Base-by-base conservation (phyloP, 2,888 invertebrate genomes). In the Xanthorhoe designata region DNA sequence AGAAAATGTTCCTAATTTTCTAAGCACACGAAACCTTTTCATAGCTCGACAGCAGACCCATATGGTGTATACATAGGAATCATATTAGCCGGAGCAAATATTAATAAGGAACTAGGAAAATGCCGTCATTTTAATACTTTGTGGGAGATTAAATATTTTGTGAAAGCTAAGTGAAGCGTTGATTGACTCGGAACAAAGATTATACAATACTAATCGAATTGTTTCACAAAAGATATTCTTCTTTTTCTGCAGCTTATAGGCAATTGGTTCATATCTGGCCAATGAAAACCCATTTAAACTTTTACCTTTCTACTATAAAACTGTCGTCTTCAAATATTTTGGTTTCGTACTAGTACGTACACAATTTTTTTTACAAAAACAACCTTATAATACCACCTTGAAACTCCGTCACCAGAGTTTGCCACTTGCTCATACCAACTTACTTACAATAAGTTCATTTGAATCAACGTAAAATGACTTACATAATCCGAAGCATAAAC, bases 11-110 rank as follows among this genome's bases (percentile, higher is more conserved):
- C 15, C 15, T 57, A 47, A 50, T 59, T 51, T 59, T 15, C 42
- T 15, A 1, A 17, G 10, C 3, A 47, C 29, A 47, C 47, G 1
- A 32, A 8, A 29, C 47, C 18, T 61, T 18, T 63, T 47, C 35
- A 45, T 32, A 58, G 56, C 49, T 29, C 15, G 52, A 53, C 19
- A 6, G n/a, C 15, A 52, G 47, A 57, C 53, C 52, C 57, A 64
- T 57, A 53, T 47, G 61, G 53, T 47, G 51, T 57, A 42, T 60
- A 51, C 59, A 38, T 49, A 15, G 29, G 29, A 59, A 59, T 59
- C 29, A 42, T 59, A 59, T 61, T 61, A 55, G 50, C 38, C n/a
- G 17, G 18, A 49, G 47, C 38, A 60, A 64, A 64, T 60, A 64
- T 50, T 60, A 64, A 60, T 64, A 50, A 18, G 17, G 49, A 53